Percentiles rank a stretch among this genome's conserved stretches.
phyloP scores from a whole-genome alignment of 2,797 vertebrate genomes.

The Mormyrus proboscirostris region DNA sequence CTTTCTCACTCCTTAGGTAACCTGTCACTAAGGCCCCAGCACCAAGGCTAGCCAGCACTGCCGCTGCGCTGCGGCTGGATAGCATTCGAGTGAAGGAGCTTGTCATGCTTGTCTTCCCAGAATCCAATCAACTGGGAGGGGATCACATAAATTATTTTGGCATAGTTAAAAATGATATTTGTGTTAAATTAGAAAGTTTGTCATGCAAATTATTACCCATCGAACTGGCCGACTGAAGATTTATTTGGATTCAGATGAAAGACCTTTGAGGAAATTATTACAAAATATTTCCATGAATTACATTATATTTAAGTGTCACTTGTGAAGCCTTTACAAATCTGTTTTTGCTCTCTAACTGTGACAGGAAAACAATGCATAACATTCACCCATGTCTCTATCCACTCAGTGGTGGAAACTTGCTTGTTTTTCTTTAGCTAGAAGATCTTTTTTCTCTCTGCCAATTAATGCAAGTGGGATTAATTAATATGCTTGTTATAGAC shows the following conservation, averaged over 20 bases:
- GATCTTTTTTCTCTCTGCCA: background rate
- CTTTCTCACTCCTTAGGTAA: constrained; percentile 56
- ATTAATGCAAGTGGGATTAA: background rate
- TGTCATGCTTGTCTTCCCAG: constrained; percentile 54
- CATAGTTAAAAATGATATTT: background rate
- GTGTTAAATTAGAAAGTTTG: background rate
- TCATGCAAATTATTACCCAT: background rate
- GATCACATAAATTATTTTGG: background rate
- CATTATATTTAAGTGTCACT: background rate
- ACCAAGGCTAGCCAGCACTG: constrained; percentile 60
- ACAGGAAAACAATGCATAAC: background rate
- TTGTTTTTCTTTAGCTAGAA: background rate
- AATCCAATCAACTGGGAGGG: constrained; percentile 22
- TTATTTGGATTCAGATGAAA: background rate
- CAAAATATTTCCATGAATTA: background rate
- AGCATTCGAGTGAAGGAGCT: constrained; percentile 65
- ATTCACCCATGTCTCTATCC: background rate
- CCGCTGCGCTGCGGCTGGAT: constrained; percentile 57
- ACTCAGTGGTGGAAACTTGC: background rate
- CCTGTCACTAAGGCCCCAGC: constrained; percentile 59
- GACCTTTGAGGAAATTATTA: background rate
- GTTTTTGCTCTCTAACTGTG: background rate
- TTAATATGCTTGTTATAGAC: background rate
- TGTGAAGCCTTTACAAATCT: background rate
- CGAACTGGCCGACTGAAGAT: background rate